These are phyloP conservation scores for Rhagoletis zephyria DNA, from an alignment of 1,140 invertebrate genomes.

Conservation along the genomic window DNA sequence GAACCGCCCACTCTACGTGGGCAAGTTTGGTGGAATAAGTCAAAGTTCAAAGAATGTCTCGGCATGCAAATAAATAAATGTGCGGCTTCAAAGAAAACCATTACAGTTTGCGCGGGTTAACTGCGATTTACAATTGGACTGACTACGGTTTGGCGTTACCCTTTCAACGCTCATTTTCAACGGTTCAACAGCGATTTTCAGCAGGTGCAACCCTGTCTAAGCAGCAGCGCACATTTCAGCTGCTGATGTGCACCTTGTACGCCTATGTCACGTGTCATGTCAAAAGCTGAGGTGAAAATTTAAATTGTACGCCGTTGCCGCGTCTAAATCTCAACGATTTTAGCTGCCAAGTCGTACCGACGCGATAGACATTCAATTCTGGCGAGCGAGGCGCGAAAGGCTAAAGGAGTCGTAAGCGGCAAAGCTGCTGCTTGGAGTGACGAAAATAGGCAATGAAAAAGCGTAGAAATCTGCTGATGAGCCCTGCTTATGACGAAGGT, in stretches of 20 bases:
- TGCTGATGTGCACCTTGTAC: neutral
- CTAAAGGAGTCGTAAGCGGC: neutral
- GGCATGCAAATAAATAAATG: neutral
- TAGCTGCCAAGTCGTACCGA: neutral
- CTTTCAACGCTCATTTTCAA: conserved; percentile 17
- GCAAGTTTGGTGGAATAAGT: neutral
- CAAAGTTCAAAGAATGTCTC: neutral
- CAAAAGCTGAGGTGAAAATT: conserved; percentile 15
- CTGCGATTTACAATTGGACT: neutral
- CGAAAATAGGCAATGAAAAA: neutral
- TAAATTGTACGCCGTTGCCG: conserved; percentile 22
- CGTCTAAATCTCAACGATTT: conserved; percentile 34
- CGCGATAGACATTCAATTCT: neutral
- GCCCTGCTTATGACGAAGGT: neutral
- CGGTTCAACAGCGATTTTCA: conserved; percentile 13
- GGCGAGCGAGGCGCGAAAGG: neutral
- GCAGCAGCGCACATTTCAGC: neutral
- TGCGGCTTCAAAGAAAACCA: conserved; percentile 31
- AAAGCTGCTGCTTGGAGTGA: neutral
- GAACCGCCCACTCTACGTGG: too few relatives aligned
- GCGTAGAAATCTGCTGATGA: neutral
- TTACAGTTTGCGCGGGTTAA: neutral
- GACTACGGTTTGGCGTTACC: conserved; percentile 19
- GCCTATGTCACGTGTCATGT: conserved; percentile 44
- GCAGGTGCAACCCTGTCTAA: conserved; percentile 25